These are phyloP conservation scores for Meloe dianella DNA, from an alignment of 2,888 invertebrate species.

Conservation along the genomic window DNA sequence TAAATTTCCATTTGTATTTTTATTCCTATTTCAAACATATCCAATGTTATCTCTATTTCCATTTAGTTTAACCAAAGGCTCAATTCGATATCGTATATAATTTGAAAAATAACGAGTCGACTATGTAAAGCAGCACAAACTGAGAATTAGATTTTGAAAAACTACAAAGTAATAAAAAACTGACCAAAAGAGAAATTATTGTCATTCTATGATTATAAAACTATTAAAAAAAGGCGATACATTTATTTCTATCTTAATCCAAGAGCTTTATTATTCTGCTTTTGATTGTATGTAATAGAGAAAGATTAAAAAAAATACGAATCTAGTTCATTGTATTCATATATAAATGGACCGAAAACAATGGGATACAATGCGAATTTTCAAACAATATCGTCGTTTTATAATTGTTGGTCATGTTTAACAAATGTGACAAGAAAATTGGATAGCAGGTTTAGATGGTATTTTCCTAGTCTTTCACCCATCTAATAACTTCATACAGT, in stretches of 20 bases:
- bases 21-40: constrained; percentile 3
- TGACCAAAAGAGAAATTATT: background rate
- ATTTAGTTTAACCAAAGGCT: constrained; percentile 8
- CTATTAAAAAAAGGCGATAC: background rate
- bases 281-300: background rate
- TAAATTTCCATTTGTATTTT: constrained; percentile 3
- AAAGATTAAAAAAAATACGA: constrained; percentile 13
- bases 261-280: constrained; percentile 18
- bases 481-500: constrained; percentile 9
- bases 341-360: constrained; percentile 8
- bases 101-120: constrained; percentile 10
- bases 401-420: constrained; percentile 24
- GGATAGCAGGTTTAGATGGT: background rate
- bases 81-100: constrained; percentile 13
- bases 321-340: constrained; percentile 16
- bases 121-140: constrained; percentile 2
- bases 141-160: background rate
- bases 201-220: constrained; percentile 11
- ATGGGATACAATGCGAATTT: constrained; percentile 19
- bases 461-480: background rate
- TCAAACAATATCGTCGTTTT: constrained; percentile 19
- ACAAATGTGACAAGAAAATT: constrained; percentile 25
- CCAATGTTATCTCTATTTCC: constrained; percentile 1
- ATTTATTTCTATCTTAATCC: constrained; percentile 24
- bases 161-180: background rate